phyloP scores from a whole-genome alignment of 2,113 vertebrate species.

The Raja brachyura region DNA sequence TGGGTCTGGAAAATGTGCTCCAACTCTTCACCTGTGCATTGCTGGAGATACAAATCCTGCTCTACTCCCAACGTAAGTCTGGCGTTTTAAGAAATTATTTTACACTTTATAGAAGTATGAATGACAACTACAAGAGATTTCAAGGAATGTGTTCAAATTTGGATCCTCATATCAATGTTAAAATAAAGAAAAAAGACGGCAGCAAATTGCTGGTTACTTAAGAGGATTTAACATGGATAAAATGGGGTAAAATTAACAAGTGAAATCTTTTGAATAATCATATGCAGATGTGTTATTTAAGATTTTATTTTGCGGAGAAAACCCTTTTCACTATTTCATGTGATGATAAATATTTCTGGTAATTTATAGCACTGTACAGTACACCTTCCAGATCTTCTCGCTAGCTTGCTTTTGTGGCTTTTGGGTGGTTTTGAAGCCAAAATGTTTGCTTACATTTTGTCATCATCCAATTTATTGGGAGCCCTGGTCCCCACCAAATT shows the following conservation, averaged over 20 bases:
- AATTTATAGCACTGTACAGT: neutral
- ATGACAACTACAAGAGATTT: neutral
- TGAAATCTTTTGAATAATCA: neutral
- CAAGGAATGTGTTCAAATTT: too few relatives aligned
- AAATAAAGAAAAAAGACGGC: neutral
- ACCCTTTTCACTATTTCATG: neutral
- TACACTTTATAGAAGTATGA: neutral
- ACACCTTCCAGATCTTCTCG: neutral
- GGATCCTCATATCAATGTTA: neutral
- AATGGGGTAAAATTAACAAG: neutral
- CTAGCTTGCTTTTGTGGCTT: neutral
- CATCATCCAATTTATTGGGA: neutral
- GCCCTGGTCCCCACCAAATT: neutral
- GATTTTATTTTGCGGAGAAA: neutral
- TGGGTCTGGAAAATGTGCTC: constrained; percentile 91
- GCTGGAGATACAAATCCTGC: constrained; percentile 95
- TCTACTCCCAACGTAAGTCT: constrained; percentile 95
- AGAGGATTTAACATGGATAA: neutral
- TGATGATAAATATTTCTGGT: neutral
- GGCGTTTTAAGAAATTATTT: neutral
- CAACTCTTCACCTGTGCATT: constrained; percentile 96
- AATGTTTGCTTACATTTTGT: neutral
- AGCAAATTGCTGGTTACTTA: neutral
- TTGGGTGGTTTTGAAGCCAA: neutral
- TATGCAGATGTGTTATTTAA: too few relatives aligned